Base-by-base conservation (phyloP, 2,888 invertebrate genomes). In the Eugnorisma glareosa region DNA sequence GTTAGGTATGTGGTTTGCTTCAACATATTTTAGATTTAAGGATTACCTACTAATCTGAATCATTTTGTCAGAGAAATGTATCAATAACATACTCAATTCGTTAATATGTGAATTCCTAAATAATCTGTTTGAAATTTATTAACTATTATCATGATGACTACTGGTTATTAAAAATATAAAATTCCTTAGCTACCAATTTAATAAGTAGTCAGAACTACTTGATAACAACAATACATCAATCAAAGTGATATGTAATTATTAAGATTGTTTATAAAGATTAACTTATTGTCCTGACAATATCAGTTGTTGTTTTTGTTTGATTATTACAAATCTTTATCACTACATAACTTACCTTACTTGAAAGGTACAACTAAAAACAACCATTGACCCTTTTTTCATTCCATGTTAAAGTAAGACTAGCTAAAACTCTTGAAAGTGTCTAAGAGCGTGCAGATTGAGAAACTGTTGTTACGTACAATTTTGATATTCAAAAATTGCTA, bases 231-330 rank as follows among this genome's bases (percentile, higher is more conserved):
- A 37, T 57, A 54, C n/a, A 81, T 45, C 28, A 43, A 59, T 81
- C 48, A 77, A 37, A 57, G 31, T 31, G 43, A 64, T 57, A 64
- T 45, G n/a, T 43, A 24, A 35, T 24, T 35, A 68, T 35, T 24
- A 28, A n/a, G n/a, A 69, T 64, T 80, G 43, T 71, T 70, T 54
- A 63, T 43, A 45, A 31, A 45, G 28, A 71, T 80, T 51, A 43
- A 35, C 18, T 54, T 45, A 28, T 69, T 61, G 48, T 67, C 54
- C 24, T 28, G 11, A 28, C 2, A 6, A 59, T 6, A 61, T 61
- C 15, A 0, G 15, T 2, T 31, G 18, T 61, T n/a, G 18, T 21
- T 31, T 24, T 21, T 76, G 66, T 57, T 18, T 31, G 37, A 21
- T 18, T 66, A 57, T 40, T 18, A 48, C 28, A 45, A 13, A 31